These are phyloP conservation scores for Sialia sialis DNA, from an alignment of 2,113 vertebrate genomes.

Conservation along the genomic window DNA sequence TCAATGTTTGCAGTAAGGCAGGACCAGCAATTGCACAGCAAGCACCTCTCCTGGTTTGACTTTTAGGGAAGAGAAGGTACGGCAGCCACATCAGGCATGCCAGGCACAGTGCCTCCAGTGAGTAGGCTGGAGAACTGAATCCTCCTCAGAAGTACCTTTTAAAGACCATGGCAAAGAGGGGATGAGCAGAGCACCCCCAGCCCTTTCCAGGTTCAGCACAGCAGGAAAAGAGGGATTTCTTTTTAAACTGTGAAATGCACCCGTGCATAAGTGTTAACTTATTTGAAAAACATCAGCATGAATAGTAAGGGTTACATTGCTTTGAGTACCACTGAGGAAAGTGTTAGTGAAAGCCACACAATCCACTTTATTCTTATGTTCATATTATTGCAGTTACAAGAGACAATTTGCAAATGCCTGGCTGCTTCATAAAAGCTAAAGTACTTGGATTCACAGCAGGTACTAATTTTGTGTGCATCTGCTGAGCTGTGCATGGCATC, in stretches of 20 bases:
- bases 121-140: neutral
- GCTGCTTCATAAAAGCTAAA: slow-evolving; percentile 17
- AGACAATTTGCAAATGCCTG: slow-evolving; percentile 42
- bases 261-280: neutral
- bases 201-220: neutral
- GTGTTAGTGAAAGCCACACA: neutral
- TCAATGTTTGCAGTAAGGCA: neutral
- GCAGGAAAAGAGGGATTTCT: neutral
- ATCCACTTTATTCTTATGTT: neutral
- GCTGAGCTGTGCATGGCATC: slow-evolving; percentile 39
- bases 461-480: slow-evolving; percentile 38
- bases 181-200: neutral
- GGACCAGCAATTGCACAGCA: neutral
- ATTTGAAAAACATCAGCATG: neutral
- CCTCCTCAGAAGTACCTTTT: neutral
- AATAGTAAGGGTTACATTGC: neutral
- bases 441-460: slow-evolving; percentile 42
- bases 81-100: neutral
- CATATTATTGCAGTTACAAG: neutral
- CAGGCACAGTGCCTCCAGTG: neutral
- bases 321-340: neutral
- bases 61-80: neutral
- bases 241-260: neutral
- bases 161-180: neutral
- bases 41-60: neutral